phyloP scores from a whole-genome alignment of 2,888 invertebrate species.

The Dione vanillae region DNA sequence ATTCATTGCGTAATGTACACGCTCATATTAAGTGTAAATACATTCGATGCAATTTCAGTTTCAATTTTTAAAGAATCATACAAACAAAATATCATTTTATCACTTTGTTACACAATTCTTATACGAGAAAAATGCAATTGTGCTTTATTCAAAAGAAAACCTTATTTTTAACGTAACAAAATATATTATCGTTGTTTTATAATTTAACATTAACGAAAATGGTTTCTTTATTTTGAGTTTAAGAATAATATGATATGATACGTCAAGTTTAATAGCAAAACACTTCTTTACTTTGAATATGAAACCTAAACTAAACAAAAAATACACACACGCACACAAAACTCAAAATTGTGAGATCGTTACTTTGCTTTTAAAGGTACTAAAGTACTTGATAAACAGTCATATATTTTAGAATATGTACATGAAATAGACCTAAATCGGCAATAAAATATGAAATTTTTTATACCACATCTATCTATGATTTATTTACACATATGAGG shows the following conservation, averaged over 20 bases:
- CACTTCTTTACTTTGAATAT: not conserved
- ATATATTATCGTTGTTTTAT: not conserved
- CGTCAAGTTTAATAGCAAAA: not conserved
- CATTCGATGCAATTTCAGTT: not conserved
- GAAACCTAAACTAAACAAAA: no score
- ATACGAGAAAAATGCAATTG: not conserved
- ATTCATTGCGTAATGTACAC: no score
- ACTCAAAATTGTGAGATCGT: no score
- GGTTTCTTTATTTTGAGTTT: not conserved
- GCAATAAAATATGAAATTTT: not conserved
- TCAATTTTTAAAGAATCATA: not conserved
- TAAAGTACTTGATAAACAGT: no score
- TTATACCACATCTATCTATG: not conserved
- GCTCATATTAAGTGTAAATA: not conserved
- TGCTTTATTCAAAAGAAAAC: not conserved
- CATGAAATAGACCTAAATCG: no score
- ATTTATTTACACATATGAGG: not conserved
- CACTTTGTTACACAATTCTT: conserved; percentile 3
- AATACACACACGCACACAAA: no score
- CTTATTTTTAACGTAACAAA: not conserved
- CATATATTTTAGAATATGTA: no score
- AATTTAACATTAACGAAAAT: not conserved
- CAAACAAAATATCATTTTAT: conserved; percentile 10
- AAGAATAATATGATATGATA: not conserved
- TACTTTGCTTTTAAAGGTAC: no score